phyloP scores from a whole-genome alignment of 2,888 invertebrate species.

The Napeogenes inachia region DNA sequence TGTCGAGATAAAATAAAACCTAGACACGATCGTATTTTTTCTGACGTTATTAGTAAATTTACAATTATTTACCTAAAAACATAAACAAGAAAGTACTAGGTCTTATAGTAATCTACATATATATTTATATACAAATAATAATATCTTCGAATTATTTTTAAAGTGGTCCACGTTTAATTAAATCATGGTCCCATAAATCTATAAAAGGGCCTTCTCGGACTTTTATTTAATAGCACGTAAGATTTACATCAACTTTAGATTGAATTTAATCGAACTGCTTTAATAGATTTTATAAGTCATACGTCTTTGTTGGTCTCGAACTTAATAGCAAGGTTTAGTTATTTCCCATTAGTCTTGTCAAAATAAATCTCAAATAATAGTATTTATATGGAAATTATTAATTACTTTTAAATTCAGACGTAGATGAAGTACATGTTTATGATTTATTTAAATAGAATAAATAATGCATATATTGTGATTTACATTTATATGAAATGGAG shows the following conservation, averaged over 20 bases:
- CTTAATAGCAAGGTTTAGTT: constrained; percentile 9
- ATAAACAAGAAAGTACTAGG: too few species aligned
- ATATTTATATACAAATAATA: too few species aligned
- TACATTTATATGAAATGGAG: constrained; percentile 6
- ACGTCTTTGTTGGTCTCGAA: constrained; percentile 29
- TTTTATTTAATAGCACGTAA: constrained; percentile 72
- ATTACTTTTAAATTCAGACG: constrained; percentile 5
- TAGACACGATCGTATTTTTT: too few species aligned
- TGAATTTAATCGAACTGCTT: constrained; percentile 67
- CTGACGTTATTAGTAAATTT: too few species aligned
- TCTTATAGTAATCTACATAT: too few species aligned
- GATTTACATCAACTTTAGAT: constrained; percentile 68
- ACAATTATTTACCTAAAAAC: too few species aligned
- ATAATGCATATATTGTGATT: not conserved
- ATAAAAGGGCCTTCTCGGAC: constrained; percentile 53
- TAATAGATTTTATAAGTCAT: constrained; percentile 57
- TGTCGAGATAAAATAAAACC: too few species aligned
- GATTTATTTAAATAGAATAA: constrained; percentile 4
- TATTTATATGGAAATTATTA: constrained; percentile 22
- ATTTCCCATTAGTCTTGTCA: constrained; percentile 31
- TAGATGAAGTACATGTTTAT: constrained; percentile 10
- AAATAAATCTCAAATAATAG: constrained; percentile 28
- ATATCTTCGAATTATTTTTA: constrained; percentile 12
- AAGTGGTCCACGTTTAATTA: constrained; percentile 28
- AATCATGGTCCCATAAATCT: constrained; percentile 52